These are phyloP conservation scores for Arge pagana DNA, from an alignment of 2,888 invertebrate genomes.

Conservation along the genomic window DNA sequence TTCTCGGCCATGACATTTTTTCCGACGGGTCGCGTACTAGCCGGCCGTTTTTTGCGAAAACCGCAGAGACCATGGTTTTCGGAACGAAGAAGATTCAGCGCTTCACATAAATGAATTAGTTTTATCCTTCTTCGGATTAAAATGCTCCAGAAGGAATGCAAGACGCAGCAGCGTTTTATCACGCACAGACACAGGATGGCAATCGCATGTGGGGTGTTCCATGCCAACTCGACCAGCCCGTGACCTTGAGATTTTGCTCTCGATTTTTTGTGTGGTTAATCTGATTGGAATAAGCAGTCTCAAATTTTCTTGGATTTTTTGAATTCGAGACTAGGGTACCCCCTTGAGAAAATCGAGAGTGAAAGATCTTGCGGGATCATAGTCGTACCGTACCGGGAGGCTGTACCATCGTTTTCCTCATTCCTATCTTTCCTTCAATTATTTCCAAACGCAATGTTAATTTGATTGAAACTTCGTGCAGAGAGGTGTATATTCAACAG, in stretches of 20 bases:
- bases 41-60: background rate
- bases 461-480: slow-evolving; percentile 31
- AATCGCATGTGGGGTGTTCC: too few species aligned
- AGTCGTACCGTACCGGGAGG: slow-evolving; percentile 37
- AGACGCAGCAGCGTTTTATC: background rate
- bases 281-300: too few species aligned
- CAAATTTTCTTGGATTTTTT: too few species aligned
- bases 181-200: slow-evolving; percentile 1
- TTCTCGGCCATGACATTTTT: background rate
- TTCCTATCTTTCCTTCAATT: slow-evolving; percentile 26
- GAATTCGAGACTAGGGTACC: too few species aligned
- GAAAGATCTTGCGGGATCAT: slow-evolving; percentile 39
- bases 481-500: slow-evolving; percentile 23
- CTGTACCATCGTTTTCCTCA: slow-evolving; percentile 41
- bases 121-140: slow-evolving; percentile 13
- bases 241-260: too few species aligned
- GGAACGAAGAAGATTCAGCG: background rate
- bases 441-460: slow-evolving; percentile 30
- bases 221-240: too few species aligned
- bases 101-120: background rate
- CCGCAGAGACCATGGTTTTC: background rate
- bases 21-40: slow-evolving; percentile 2
- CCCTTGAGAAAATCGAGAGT: slow-evolving; percentile 36
- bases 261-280: too few species aligned
- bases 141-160: background rate